These are phyloP conservation scores for Euwallacea similis DNA, from an alignment of 1,140 invertebrate species.

Conservation along the genomic window DNA sequence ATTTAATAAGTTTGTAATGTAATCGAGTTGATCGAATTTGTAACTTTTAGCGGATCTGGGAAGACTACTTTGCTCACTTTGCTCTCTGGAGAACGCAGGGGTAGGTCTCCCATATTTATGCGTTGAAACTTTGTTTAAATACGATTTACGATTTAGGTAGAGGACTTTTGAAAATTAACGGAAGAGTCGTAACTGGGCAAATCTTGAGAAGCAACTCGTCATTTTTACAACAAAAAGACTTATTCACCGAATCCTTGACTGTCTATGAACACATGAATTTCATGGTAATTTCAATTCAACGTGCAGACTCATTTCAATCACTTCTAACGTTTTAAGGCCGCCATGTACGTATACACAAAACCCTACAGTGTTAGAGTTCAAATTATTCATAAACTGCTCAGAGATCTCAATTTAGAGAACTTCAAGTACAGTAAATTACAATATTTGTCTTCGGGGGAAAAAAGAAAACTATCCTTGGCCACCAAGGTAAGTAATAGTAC, in stretches of 20 bases:
- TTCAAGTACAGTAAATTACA: constrained; percentile 56
- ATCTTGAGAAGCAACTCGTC: constrained; percentile 70
- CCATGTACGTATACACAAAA: constrained; percentile 23
- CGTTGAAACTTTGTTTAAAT: constrained; percentile 27
- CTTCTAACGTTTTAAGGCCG: constrained; percentile 25
- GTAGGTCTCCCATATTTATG: constrained; percentile 42
- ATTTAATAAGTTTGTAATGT: no score
- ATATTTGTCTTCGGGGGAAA: constrained; percentile 78
- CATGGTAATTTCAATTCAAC: constrained; percentile 60
- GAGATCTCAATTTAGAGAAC: constrained; percentile 62
- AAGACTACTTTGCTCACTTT: constrained; percentile 72
- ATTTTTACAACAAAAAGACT: constrained; percentile 72
- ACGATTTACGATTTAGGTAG: constrained; percentile 53
- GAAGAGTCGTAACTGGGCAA: constrained; percentile 61
- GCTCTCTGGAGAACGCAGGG: constrained; percentile 67
- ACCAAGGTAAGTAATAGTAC: constrained; percentile 46
- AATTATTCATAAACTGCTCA: constrained; percentile 37
- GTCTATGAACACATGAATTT: constrained; percentile 74
- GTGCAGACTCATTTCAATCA: not conserved
- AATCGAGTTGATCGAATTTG: no score
- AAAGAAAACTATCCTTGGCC: constrained; percentile 82
- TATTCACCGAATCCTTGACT: constrained; percentile 68
- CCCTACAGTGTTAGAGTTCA: constrained; percentile 18
- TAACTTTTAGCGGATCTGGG: constrained; percentile 64
- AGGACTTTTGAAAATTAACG: constrained; percentile 70